phyloP scores from a whole-genome alignment of 2,113 vertebrate species.

The Camelus dromedarius region DNA sequence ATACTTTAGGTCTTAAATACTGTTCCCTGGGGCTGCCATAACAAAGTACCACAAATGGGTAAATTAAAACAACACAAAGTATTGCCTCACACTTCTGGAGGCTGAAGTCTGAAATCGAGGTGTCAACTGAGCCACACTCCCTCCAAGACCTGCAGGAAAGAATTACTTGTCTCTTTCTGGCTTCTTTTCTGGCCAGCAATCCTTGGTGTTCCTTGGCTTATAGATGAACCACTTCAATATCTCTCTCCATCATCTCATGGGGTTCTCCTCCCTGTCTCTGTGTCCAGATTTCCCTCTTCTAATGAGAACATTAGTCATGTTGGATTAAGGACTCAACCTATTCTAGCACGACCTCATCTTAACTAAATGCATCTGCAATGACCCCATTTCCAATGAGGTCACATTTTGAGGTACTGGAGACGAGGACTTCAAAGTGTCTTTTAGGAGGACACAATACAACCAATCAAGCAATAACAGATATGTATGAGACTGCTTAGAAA shows the following conservation, averaged over 20 bases:
- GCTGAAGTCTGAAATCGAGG: not conserved
- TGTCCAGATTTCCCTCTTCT: not conserved
- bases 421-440: not conserved
- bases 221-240: not conserved
- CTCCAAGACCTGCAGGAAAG: not conserved
- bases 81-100: not conserved
- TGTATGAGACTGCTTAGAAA: not conserved
- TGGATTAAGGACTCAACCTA: not conserved
- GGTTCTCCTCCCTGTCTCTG: not conserved
- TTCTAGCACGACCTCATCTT: not conserved
- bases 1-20: not conserved
- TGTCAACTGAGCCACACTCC: not conserved
- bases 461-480: not conserved
- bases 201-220: not conserved
- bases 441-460: not conserved
- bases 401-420: not conserved
- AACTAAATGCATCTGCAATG: not conserved
- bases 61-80: not conserved
- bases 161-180: not conserved
- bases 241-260: not conserved
- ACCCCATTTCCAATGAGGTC: not conserved
- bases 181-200: not conserved
- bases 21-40: not conserved
- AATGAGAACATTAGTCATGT: not conserved
- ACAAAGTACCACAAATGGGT: not conserved